Evolutionary conservation across 53 echinoderm and acorn worm genomes (phyloP), one percentile per base, ranked within the genome.

Genomic region (Echinarachnius parma): DNA sequence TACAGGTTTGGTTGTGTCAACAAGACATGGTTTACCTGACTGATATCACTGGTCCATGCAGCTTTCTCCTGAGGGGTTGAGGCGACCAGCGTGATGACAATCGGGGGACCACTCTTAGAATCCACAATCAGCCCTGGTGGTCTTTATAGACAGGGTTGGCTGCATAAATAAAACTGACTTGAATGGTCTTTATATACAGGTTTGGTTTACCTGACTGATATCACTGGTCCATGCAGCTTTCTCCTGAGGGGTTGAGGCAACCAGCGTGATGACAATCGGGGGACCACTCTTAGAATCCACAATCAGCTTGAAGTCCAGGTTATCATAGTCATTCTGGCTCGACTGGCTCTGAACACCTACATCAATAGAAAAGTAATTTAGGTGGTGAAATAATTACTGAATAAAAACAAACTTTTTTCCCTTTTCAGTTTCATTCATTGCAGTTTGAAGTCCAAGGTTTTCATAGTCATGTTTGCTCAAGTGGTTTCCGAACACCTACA

Each of bases 151-250:
- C n/a, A n/a, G n/a, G n/a, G n/a, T n/a, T n/a, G n/a, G n/a, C n/a
- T n/a, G n/a, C n/a, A n/a, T n/a, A n/a, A n/a, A n/a, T n/a, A n/a
- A n/a, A n/a, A n/a, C n/a, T n/a, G n/a, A n/a, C n/a, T n/a, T n/a
- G n/a, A n/a, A n/a, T n/a, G n/a, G n/a, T n/a, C n/a, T n/a, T n/a
- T n/a, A n/a, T n/a, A n/a, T n/a, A n/a, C 39, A 39, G 39, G 39
- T 7, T 7, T 39, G 39, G 4, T 25, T 45, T 68, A 96, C 98
- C 92, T 98, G 98, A 53, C 98, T 98, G 49, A 98, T 88, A 46
- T 98, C 98, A 88, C 98, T 92, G 15, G 91, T 98, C 98, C 98
- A 96, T 16, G 92, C 92, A 46, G 91, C 91, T 60, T 98, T 98
- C 53, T 98, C 98, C 52, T 98, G 98, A n/a, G 85, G 92, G 28